Conservation (phyloP, 2,888 invertebrate species). For the Erannis defoliaria region DNA sequence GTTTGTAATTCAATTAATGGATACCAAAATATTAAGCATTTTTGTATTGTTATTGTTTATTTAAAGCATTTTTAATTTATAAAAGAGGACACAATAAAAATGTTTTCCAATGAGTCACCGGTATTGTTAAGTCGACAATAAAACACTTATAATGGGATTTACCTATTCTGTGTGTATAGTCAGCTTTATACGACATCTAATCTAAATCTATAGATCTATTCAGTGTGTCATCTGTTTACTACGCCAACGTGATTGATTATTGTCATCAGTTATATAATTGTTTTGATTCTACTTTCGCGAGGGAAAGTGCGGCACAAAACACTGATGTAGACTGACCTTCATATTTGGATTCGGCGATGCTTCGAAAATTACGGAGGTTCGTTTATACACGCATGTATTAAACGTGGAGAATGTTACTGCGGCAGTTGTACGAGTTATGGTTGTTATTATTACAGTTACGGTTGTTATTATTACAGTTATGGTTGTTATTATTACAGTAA, state of each 20-base stretch:
- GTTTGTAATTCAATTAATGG: no score
- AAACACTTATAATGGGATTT: background rate
- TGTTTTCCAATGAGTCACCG: no score
- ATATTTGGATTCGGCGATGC: background rate
- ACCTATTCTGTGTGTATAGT: background rate
- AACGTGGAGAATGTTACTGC: constrained; percentile 5
- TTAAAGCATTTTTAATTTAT: no score
- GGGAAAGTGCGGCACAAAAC: constrained; percentile 24
- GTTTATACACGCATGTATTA: background rate
- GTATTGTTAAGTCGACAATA: background rate
- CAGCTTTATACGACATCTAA: no score
- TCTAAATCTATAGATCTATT: background rate
- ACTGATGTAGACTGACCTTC: constrained; percentile 2
- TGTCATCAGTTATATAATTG: background rate
- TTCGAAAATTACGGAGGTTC: background rate
- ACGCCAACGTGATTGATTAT: constrained; percentile 1
- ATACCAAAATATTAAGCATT: no score
- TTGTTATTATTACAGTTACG: background rate
- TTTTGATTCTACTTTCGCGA: constrained; percentile 17
- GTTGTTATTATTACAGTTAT: no score
- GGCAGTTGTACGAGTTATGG: background rate
- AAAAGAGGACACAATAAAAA: no score
- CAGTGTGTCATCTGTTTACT: constrained; percentile 7
- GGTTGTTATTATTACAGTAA: no score
- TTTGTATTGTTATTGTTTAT: no score